Evolutionary conservation across 2,113 vertebrate genomes (phyloP).

Genomic region (Nothoprocta pentlandii): DNA sequence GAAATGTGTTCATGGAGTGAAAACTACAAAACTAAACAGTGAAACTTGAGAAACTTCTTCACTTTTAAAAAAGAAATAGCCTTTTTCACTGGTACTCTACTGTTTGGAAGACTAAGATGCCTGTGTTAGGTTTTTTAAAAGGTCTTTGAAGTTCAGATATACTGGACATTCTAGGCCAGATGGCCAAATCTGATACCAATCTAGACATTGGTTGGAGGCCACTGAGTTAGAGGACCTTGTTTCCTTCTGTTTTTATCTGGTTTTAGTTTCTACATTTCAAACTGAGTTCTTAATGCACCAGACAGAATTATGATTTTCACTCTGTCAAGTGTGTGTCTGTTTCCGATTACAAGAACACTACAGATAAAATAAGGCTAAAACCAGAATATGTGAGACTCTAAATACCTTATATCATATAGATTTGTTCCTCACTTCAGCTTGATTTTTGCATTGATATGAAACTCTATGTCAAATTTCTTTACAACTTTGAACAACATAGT

Average conservation of each 20-base stretch:
- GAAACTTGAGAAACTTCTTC: background rate
- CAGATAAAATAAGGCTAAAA: slow-evolving; percentile 43
- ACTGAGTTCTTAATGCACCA: background rate
- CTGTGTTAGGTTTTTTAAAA: background rate
- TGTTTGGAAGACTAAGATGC: background rate
- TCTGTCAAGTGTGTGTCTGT: slow-evolving; percentile 13
- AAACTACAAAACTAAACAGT: background rate
- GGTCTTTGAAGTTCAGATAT: background rate
- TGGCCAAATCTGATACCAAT: background rate
- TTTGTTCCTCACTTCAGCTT: background rate
- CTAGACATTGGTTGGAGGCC: background rate
- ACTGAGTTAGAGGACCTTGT: background rate
- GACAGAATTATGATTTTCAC: background rate
- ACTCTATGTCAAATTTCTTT: background rate
- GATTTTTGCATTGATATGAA: slow-evolving; percentile 14
- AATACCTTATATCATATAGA: slow-evolving; percentile 33
- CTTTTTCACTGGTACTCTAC: background rate
- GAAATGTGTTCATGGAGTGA: background rate
- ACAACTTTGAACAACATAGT: background rate
- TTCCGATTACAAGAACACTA: slow-evolving; percentile 19
- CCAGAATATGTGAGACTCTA: slow-evolving; percentile 18
- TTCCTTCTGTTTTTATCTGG: background rate
- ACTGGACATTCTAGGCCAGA: background rate
- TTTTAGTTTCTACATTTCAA: slow-evolving; percentile 16
- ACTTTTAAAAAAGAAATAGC: background rate